A percentile compares a stretch with the other conserved stretches of the same genome.
Evolutionary conservation across 2,113 vertebrate genomes (phyloP).

Genomic region (Bambusicola thoracicus): DNA sequence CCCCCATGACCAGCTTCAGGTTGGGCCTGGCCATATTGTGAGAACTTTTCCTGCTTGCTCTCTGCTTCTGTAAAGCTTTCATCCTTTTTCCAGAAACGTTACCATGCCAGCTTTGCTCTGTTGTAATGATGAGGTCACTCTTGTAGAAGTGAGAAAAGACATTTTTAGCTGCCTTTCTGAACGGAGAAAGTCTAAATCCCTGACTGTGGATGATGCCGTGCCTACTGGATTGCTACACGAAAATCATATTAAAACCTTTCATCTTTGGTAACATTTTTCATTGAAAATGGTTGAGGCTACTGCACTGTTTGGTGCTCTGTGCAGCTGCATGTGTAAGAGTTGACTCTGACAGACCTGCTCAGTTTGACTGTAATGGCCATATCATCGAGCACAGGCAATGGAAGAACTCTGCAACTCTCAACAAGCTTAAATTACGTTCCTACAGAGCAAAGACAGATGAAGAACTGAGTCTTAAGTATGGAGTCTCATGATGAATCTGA

Average conservation of each 20-base stretch:
- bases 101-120: neutral
- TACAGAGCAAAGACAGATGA: neutral
- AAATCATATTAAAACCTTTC: neutral
- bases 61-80: neutral
- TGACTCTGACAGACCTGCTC: neutral
- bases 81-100: neutral
- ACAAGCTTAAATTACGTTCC: neutral
- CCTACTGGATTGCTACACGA: neutral
- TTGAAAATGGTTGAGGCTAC: neutral
- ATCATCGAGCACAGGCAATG: neutral
- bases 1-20: neutral
- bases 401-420: neutral
- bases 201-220: neutral
- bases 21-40: neutral
- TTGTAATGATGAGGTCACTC: neutral
- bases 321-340: neutral
- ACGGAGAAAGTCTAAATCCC: neutral
- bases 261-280: neutral
- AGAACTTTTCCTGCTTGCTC: neutral
- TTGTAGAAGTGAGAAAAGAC: neutral
- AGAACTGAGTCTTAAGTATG: neutral
- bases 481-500: constrained; percentile 24
- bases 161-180: neutral
- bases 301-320: neutral
- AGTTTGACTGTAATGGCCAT: neutral